These are phyloP conservation scores for Noturus placidus DNA, from an alignment of 2,113 vertebrate species.

Conservation along the genomic window DNA sequence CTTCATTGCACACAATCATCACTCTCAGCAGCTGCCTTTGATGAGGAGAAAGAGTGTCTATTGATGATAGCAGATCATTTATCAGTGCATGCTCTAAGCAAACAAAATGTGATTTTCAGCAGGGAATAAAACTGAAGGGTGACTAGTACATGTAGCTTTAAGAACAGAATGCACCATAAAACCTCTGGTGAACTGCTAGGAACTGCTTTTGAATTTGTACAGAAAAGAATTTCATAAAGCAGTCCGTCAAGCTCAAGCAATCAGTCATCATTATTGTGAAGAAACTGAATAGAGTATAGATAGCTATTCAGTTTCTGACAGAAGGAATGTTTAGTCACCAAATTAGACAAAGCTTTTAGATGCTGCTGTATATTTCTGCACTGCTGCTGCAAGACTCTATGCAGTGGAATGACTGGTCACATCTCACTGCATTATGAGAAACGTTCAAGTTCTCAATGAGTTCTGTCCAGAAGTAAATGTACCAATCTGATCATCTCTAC, in stretches of 20 bases:
- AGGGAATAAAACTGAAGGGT: slow-evolving; percentile 31
- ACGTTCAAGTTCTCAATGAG: background rate
- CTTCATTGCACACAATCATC: slow-evolving; percentile 60
- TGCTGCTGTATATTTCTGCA: background rate
- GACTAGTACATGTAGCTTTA: slow-evolving; percentile 25
- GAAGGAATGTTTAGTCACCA: background rate
- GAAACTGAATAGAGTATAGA: background rate
- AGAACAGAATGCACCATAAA: slow-evolving; percentile 16
- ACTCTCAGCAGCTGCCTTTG: slow-evolving; percentile 58
- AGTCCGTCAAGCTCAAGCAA: background rate
- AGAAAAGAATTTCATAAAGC: background rate
- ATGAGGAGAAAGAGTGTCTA: slow-evolving; percentile 61
- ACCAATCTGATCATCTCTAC: background rate
- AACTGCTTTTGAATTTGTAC: background rate
- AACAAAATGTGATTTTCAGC: slow-evolving; percentile 50
- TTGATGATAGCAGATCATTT: slow-evolving; percentile 62
- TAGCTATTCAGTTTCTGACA: slow-evolving; percentile 3
- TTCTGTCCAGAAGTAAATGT: background rate
- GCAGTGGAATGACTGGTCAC: no score
- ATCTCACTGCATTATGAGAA: background rate
- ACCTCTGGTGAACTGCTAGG: slow-evolving; percentile 20
- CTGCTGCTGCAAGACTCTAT: background rate
- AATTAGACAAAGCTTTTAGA: background rate
- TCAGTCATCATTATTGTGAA: background rate
- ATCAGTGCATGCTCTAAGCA: slow-evolving; percentile 46